Evolutionary conservation across 2,113 vertebrate genomes (phyloP).

Genomic region (Spheniscus mendiculus): DNA sequence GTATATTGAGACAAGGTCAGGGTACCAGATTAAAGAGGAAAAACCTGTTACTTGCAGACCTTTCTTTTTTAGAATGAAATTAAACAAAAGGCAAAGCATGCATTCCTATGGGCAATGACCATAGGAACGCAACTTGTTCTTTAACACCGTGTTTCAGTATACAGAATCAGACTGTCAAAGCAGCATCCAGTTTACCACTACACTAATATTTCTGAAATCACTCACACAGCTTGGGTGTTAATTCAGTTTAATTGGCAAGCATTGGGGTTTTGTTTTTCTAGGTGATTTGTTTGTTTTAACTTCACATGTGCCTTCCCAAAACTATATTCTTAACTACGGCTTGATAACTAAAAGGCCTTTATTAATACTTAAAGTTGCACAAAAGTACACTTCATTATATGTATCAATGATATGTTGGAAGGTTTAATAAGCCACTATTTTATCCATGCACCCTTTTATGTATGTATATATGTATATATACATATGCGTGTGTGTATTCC

Average conservation of each 20-base stretch:
- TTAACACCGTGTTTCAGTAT: not conserved
- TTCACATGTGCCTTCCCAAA: not conserved
- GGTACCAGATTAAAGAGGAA: not conserved
- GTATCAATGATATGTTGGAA: not conserved
- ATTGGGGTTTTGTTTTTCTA: not conserved
- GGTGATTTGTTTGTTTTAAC: not conserved
- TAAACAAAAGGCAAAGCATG: not conserved
- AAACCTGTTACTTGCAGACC: not conserved
- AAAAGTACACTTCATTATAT: not conserved
- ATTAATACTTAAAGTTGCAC: not conserved
- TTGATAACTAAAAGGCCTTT: not conserved
- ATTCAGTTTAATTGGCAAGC: not conserved
- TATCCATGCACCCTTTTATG: not conserved
- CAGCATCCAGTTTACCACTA: not conserved
- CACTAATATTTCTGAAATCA: not conserved
- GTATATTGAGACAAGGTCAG: not conserved
- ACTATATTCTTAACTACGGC: not conserved
- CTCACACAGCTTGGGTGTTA: not conserved
- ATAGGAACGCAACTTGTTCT: not conserved
- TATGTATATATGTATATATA: not conserved
- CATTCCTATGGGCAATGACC: not conserved
- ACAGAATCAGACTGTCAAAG: not conserved
- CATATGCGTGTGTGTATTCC: not conserved
- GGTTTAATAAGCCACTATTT: not conserved
- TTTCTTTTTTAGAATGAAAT: not conserved